phyloP scores from a whole-genome alignment of 2,797 vertebrate species.

The Tympanoctomys barrerae region DNA sequence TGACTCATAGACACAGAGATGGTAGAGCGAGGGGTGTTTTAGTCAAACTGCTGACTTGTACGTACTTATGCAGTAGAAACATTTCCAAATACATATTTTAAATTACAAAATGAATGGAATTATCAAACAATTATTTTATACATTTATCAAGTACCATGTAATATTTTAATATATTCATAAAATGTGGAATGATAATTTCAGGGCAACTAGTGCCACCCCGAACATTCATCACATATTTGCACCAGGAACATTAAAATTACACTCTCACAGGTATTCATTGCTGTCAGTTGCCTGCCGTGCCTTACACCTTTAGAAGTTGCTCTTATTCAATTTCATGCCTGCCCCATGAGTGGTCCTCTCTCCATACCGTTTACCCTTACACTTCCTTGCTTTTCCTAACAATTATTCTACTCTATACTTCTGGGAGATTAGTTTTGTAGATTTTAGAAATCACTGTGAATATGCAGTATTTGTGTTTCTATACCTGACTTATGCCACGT shows the following conservation, averaged over 20 bases:
- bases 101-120: background rate
- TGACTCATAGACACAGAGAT: background rate
- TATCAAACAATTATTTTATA: background rate
- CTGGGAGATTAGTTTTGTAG: background rate
- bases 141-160: background rate
- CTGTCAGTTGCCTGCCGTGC: background rate
- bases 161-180: background rate
- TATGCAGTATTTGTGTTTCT: background rate
- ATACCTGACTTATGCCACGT: background rate
- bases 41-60: background rate
- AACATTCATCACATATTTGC: background rate
- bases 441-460: background rate
- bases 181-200: background rate
- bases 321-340: background rate
- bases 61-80: background rate
- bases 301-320: background rate
- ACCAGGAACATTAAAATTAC: background rate
- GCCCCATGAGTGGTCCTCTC: too few species aligned
- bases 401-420: background rate
- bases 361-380: background rate
- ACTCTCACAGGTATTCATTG: background rate
- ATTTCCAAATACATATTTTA: background rate
- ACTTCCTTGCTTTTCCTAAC: background rate
- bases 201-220: background rate
- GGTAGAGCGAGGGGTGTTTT: background rate